Evolutionary conservation across 2,797 vertebrate genomes (phyloP).

Genomic region (Xerus rutilus): DNA sequence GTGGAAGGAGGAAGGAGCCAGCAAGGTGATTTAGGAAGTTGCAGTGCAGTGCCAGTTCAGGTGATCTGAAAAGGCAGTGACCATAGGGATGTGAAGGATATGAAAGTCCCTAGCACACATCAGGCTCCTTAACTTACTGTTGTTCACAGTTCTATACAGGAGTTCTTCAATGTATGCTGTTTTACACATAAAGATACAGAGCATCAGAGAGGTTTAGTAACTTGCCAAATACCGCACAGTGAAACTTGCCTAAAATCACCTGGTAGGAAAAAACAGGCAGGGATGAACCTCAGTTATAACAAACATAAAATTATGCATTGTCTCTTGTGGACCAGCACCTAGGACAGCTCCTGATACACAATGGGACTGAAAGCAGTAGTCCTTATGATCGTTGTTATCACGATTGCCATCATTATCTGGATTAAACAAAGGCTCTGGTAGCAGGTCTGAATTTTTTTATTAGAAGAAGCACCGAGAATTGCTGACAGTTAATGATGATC

Average conservation of each 20-base stretch:
- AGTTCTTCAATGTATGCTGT: neutral
- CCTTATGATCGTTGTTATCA: rapidly evolving
- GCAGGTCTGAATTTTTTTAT: neutral
- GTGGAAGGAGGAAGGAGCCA: neutral
- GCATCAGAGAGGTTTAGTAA: neutral
- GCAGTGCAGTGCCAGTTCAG: neutral
- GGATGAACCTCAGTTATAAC: neutral
- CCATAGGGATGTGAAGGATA: neutral
- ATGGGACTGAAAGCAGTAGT: rapidly evolving
- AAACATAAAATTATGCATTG: neutral
- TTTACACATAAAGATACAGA: neutral
- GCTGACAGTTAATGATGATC: neutral
- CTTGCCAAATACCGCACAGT: neutral
- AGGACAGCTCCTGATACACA: neutral
- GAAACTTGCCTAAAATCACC: no score
- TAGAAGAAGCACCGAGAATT: neutral
- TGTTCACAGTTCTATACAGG: neutral
- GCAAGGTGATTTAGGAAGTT: neutral
- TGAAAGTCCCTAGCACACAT: neutral
- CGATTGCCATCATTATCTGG: neutral
- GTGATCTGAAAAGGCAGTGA: neutral
- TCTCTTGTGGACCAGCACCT: neutral
- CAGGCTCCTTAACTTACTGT: neutral
- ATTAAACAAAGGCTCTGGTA: neutral
- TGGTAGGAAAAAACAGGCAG: neutral